phyloP scores from a whole-genome alignment of 2,113 vertebrate genomes.

The Anhinga anhinga region DNA sequence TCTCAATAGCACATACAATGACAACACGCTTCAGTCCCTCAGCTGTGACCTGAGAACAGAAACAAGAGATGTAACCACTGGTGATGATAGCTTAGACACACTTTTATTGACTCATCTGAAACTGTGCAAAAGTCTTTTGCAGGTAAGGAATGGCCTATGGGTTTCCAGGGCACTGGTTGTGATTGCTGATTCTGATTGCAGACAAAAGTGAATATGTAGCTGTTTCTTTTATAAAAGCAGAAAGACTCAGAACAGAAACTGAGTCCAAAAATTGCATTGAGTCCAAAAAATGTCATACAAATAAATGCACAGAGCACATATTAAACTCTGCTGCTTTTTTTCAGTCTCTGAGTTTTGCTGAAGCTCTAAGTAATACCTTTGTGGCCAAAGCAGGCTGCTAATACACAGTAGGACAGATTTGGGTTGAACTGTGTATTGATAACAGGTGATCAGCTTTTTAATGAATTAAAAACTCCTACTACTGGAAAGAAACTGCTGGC shows the following conservation, averaged over 20 bases:
- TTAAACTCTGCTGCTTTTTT: background rate
- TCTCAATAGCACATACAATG: conserved; percentile 72
- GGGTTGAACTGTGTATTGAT: background rate
- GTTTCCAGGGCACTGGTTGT: background rate
- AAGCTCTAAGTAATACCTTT: background rate
- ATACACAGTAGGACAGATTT: background rate
- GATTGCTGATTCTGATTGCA: background rate
- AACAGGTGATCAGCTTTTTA: background rate
- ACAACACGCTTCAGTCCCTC: conserved; percentile 56
- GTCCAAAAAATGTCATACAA: rapidly evolving
- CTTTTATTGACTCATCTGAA: conserved; percentile 84
- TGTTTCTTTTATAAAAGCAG: background rate
- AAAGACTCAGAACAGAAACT: background rate
- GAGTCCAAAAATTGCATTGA: background rate
- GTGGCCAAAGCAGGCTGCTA: background rate
- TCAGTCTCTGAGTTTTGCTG: background rate
- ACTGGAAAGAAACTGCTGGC: background rate
- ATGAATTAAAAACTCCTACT: background rate
- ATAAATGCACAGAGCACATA: background rate
- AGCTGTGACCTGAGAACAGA: conserved; percentile 56
- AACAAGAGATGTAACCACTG: conserved; percentile 75
- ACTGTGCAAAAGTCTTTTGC: conserved; percentile 83
- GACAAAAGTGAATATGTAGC: background rate
- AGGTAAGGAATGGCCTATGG: conserved; percentile 61
- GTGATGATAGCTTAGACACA: conserved; percentile 80